These are phyloP conservation scores for Laodelphax striatellus DNA, from an alignment of 1,140 invertebrate species.

Conservation along the genomic window DNA sequence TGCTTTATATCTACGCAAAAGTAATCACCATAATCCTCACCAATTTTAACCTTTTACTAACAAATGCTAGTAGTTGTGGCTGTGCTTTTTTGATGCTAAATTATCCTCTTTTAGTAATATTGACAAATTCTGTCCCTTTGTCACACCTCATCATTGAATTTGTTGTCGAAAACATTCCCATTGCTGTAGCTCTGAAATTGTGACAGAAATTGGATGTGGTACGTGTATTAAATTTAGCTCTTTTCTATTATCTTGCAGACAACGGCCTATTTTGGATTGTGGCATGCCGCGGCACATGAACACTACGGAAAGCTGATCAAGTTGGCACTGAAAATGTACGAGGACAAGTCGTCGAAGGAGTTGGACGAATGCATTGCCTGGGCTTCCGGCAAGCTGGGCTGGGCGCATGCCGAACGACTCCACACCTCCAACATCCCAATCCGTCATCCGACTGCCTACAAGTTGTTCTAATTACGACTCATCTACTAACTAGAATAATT, in stretches of 20 bases:
- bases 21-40: no score
- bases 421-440: slow-evolving; percentile 9
- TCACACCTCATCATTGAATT: no score
- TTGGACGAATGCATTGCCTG: slow-evolving; percentile 43
- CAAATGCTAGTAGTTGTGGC: no score
- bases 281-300: slow-evolving; percentile 62
- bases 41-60: no score
- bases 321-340: slow-evolving; percentile 57
- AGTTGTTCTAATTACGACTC: slow-evolving; percentile 12
- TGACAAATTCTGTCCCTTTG: no score
- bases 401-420: slow-evolving; percentile 8
- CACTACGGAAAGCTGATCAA: slow-evolving; percentile 74
- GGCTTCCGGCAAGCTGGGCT: slow-evolving; percentile 10
- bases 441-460: slow-evolving; percentile 13
- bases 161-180: no score
- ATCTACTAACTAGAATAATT: background rate
- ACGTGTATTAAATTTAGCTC: no score
- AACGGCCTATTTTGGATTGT: slow-evolving; percentile 47
- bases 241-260: slow-evolving; percentile 12
- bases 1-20: no score
- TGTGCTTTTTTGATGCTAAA: no score
- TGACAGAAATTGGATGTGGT: no score
- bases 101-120: no score
- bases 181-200: no score
- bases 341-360: slow-evolving; percentile 65